Evolutionary conservation across 2,797 vertebrate species (phyloP), one percentile per base, ranked within the genome.

Genomic region (Helarctos malayanus): DNA sequence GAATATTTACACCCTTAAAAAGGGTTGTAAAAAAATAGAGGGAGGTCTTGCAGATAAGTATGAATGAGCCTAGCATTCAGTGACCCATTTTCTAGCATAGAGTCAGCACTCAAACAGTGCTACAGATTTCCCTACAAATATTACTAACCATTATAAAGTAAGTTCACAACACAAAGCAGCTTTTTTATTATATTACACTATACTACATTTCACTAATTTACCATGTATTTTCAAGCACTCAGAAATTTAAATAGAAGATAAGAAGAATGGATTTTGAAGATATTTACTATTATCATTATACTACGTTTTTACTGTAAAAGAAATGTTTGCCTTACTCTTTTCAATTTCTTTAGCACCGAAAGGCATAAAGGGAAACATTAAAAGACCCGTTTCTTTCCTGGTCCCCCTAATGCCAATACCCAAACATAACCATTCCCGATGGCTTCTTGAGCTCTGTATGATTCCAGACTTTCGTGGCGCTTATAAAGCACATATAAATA

Each of bases 1-100:
- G 35, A 95, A 79, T 13, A 92, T 16, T 93, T 86, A 90, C 10
- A 95, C 25, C 9, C n/a, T 76, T 94, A 76, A 89, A 91, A 92
- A 84, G 13, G 18, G 4, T 49, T 75, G 1, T 94, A 63, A 89
- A 96, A 76, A 94, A 83, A 89, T 57, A 15, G 52, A 82, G 38
- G 45, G 52, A 82, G 29, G 76, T 25, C 21, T 75, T 80, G 69
- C 15, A 11, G 41, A n/a, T 38, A 86, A 69, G 45, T 65, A 90
- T 63, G 18, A 92, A 94, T 56, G 32, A 94, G 11, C 9, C 47
- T 76, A 97, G 41, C 18, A 90, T 56, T 93, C 32, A 83, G n/a
- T 18, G 92, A 19, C 61, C 89, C 56, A 93, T 18, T 65, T 93
- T 25, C 61, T 68, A 75, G 23, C 13, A 83, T 2, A 81, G 0